A percentile compares a stretch with the other conserved stretches of the same genome.
These are phyloP conservation scores for Argya squamiceps DNA, from an alignment of 2,797 vertebrate genomes.

Conservation along the genomic window DNA sequence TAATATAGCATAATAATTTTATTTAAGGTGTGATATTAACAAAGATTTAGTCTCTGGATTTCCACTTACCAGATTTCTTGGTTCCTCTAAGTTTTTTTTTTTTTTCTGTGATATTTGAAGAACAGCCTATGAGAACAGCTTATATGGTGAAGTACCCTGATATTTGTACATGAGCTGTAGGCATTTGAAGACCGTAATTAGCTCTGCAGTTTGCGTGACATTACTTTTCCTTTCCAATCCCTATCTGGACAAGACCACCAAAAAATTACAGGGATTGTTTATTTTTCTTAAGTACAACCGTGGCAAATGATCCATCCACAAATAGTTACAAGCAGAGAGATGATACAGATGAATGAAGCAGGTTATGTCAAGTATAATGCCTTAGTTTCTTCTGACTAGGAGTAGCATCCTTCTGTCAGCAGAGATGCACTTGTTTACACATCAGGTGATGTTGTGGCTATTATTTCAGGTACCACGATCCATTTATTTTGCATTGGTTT, in stretches of 20 bases:
- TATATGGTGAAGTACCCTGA: neutral
- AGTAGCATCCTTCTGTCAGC: neutral
- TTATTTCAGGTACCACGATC: neutral
- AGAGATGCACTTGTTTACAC: neutral
- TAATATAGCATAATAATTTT: neutral
- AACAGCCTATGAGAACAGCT: neutral
- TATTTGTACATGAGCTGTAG: accelerated
- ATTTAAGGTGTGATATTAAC: neutral
- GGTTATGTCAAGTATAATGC: neutral
- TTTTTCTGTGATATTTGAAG: neutral
- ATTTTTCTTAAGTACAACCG: neutral
- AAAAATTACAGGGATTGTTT: neutral
- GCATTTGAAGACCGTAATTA: neutral
- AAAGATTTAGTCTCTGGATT: neutral
- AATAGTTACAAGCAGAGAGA: neutral
- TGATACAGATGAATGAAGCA: neutral
- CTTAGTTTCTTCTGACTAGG: neutral
- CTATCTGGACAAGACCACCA: neutral
- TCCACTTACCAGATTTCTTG: neutral
- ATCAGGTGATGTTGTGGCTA: neutral
- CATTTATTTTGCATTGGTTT: neutral
- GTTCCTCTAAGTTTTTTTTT: neutral
- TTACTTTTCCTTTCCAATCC: neutral
- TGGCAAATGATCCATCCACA: neutral
- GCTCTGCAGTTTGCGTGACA: neutral